Base-by-base conservation (phyloP, 1,140 invertebrate genomes). In the Bombus vancouverensis region DNA sequence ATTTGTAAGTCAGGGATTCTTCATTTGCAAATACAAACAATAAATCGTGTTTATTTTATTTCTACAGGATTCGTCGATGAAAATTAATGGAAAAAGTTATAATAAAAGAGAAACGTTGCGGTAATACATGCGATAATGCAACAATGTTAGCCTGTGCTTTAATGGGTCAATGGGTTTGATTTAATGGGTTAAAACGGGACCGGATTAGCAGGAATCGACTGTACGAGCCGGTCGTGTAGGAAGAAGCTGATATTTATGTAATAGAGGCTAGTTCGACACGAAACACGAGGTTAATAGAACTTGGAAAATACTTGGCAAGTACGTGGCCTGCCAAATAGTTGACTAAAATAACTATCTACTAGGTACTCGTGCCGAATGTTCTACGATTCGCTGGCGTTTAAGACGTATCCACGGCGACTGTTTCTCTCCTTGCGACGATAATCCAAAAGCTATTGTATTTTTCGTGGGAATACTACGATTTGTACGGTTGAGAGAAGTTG, bases 321-420 rank as follows among this genome's bases (percentile, higher is more conserved):
- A 93, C 91, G 92, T 85, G 76, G 88, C 83, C 89, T 92, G 92
- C 93, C 91, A 93, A 93, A 93, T 92, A 84, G 72, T 78, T 81
- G 75, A 89, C 93, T 74, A 91, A 94, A 94, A 93, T 93, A 93
- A 84, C 88, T 32, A 66, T 32, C 32, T 12, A 13, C 47, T 22
- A n/a, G 72, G 12, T 78, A 83, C 74, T 81, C 71, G 73, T 83
- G 80, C 47, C 47, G 85, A 86, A 76, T 62, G 72, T 42, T 37
- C 62, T 44, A 68, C 73, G 47, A 83, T 82, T 66, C 66, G 78
- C 39, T 59, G 44, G 65, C 57, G 70, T 73, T 15, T 65, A 32
- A 47, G n/a, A 22, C 37, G 6, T 22, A 39, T 34, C 12, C 59
- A n/a, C 1, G 28, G 28, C 3, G 44, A 15, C 12, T 6, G 47